phyloP scores from a whole-genome alignment of 2,113 vertebrate genomes.

The Cyprinus carpio region DNA sequence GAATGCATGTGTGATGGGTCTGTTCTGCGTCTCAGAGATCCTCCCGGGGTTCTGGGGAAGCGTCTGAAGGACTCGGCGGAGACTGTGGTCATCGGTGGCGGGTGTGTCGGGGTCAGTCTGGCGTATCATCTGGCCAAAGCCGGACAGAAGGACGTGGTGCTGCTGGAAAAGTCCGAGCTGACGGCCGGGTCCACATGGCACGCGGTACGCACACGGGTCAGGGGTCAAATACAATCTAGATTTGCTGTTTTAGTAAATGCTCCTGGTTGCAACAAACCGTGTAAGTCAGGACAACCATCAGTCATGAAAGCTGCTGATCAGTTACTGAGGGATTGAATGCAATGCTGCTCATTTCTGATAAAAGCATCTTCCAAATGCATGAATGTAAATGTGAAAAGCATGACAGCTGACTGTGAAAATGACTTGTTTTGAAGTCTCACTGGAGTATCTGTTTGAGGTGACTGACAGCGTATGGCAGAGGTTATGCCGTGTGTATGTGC shows the following conservation, averaged over 20 bases:
- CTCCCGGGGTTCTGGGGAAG: conserved; percentile 64
- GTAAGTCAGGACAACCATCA: too few relatives aligned
- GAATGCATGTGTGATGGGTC: too few relatives aligned
- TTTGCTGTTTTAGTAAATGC: not conserved
- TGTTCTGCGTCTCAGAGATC: conserved; percentile 55
- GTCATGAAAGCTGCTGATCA: too few relatives aligned
- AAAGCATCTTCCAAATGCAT: not conserved
- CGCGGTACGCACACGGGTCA: conserved; percentile 77
- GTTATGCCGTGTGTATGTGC: not conserved
- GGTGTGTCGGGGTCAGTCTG: conserved; percentile 91
- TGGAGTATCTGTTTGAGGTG: not conserved
- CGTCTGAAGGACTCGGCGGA: conserved; percentile 88
- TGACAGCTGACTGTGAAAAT: not conserved
- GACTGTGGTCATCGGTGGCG: conserved; percentile 91
- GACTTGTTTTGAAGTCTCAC: not conserved
- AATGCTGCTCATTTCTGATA: not conserved
- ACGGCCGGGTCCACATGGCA: conserved; percentile 98
- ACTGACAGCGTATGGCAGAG: not conserved
- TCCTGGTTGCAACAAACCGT: too few relatives aligned
- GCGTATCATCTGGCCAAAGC: conserved; percentile 94
- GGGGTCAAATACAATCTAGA: not conserved
- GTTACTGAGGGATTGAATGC: too few relatives aligned
- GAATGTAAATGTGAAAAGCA: not conserved
- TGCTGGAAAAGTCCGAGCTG: conserved; percentile 95
- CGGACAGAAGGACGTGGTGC: conserved; percentile 90